Percentiles rank a stretch among this genome's conserved stretches.
Conservation (phyloP, 1,140 invertebrate species). For the Drosophila neocordata region DNA sequence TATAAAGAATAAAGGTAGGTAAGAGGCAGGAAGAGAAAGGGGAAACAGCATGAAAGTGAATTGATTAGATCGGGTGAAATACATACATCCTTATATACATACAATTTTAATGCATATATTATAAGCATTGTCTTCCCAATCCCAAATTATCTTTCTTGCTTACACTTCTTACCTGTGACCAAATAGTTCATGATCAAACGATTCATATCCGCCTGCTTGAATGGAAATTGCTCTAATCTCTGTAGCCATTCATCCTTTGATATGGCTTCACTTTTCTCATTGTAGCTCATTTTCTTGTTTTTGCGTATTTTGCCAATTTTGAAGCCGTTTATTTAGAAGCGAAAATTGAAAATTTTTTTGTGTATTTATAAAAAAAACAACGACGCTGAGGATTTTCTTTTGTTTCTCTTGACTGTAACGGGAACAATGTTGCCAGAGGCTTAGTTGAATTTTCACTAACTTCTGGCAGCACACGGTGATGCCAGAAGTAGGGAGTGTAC, state of each 20-base stretch:
- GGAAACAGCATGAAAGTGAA: background rate
- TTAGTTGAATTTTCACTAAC: background rate
- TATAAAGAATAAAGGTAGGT: conserved; percentile 84
- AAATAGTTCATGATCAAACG: conserved; percentile 99
- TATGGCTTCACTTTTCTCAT: conserved; percentile 75
- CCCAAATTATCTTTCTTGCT: background rate
- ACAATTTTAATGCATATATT: conserved; percentile 17
- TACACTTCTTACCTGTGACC: conserved; percentile 86
- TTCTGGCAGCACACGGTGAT: background rate
- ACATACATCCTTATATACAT: too few relatives aligned
- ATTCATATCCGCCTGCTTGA: conserved; percentile 96
- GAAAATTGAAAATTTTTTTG: conserved; percentile 24
- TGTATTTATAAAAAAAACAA: conserved; percentile 15
- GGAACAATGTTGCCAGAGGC: background rate
- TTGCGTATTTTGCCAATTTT: conserved; percentile 89
- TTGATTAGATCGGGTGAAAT: too few relatives aligned
- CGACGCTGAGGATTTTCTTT: conserved; percentile 43
- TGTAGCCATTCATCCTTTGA: conserved; percentile 87
- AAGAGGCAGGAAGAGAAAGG: background rate
- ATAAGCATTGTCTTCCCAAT: background rate
- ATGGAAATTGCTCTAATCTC: conserved; percentile 90
- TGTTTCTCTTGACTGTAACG: conserved; percentile 18
- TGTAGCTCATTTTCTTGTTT: conserved; percentile 84
- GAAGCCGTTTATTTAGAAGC: conserved; percentile 61
- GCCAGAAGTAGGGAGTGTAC: background rate